These are phyloP conservation scores for Drosophila siamana DNA, from an alignment of 2,888 invertebrate species.

Conservation along the genomic window DNA sequence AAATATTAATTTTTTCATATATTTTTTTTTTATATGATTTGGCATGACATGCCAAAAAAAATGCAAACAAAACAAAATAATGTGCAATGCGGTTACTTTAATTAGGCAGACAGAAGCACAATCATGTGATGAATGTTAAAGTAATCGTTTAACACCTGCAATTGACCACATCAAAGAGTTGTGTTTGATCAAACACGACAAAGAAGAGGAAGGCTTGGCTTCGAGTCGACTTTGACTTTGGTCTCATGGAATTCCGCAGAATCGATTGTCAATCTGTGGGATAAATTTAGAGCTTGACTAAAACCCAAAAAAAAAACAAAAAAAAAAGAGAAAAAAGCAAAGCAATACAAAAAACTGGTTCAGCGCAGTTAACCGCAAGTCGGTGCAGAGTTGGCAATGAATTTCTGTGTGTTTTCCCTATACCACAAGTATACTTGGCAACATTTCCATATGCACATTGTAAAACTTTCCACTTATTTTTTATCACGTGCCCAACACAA, in stretches of 20 bases:
- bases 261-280: conserved; percentile 1
- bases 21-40: not conserved
- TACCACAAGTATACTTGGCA: not conserved
- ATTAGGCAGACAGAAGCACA: conserved; percentile 27
- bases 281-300: conserved; percentile 36
- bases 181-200: conserved; percentile 24
- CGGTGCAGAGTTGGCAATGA: conserved; percentile 3
- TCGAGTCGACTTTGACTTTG: not conserved
- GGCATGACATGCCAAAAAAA: conserved; percentile 32
- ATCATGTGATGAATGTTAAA: conserved; percentile 26
- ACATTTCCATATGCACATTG: conserved; percentile 7
- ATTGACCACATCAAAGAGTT: conserved; percentile 36
- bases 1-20: not conserved
- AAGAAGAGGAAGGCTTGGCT: conserved; percentile 28
- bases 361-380: conserved; percentile 46
- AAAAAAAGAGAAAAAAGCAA: no score
- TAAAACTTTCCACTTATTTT: conserved; percentile 25
- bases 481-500: conserved; percentile 21
- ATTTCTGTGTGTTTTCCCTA: conserved; percentile 31
- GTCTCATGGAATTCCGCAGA: conserved; percentile 9
- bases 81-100: conserved; percentile 35
- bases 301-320: not conserved
- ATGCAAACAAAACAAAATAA: conserved; percentile 3
- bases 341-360: conserved; percentile 47
- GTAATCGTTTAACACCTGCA: conserved; percentile 48